Base-by-base conservation (phyloP, 2,797 vertebrate genomes). In the Botia almorhae region DNA sequence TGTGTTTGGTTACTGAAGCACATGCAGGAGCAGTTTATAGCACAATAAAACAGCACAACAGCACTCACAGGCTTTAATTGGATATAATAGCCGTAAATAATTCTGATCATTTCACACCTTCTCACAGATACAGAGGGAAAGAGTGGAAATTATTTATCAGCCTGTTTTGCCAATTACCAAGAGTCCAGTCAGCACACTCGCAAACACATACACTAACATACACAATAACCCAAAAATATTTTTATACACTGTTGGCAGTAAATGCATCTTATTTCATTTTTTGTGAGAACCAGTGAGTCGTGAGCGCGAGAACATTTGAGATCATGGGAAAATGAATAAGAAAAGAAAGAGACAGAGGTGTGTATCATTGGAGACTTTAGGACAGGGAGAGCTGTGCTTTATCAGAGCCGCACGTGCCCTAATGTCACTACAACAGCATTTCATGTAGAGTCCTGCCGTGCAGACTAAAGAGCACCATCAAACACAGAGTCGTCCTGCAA, bases 1-100 rank as follows among this genome's bases (percentile, higher is more conserved):
- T 96, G 95, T 96, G 93, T 96, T 96, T 96, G 94, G 92, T 94
- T 94, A 94, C 92, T 96, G 95, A 96, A 95, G 95, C 95, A 96
- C 92, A 94, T 93, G 93, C 91, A 92, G 95, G 94, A 95, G 94
- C 93, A 93, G 94, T 96, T 96, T 95, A 93, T 93, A 94, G 94
- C 94, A 96, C 96, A 96, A 96, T 96, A 94, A 95, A 95, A 93
- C 94, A 94, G 93, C 93, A 95, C 92, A 95, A 93, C 94, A 95
- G 93, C 93, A 95, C 92, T 94, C 95, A 94, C 94, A 95, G 94
- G 94, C 94, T 95, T 96, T 95, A 95, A 96, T 96, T 95, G 95
- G 94, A 94, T 94, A 95, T 94, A 95, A 94, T 94, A 92, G 91
- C 90, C 89, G 88, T 89, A 91, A 94, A 93, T 94, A 91, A 93